Conservation (phyloP, 1,140 invertebrate species). For the Ceratosolen solmsi region DNA sequence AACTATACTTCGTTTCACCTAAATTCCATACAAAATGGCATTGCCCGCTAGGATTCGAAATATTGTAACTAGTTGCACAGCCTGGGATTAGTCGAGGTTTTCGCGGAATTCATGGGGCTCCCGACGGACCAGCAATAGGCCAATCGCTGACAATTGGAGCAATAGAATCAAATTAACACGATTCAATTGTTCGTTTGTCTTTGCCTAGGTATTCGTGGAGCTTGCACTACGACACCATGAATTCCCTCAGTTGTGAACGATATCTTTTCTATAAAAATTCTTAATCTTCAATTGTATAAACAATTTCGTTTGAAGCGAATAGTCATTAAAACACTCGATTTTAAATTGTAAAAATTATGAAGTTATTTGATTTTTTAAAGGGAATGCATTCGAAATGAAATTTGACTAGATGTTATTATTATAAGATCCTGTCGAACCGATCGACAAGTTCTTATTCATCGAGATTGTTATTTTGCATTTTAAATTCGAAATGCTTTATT, state of each 20-base stretch:
- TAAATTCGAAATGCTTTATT: not conserved
- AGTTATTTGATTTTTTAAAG: not conserved
- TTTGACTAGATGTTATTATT: not conserved
- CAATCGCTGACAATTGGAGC: conserved; percentile 62
- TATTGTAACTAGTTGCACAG: conserved; percentile 9
- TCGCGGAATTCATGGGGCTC: not conserved
- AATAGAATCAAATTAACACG: conserved; percentile 63
- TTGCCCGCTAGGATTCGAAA: conserved; percentile 11
- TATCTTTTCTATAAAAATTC: not conserved
- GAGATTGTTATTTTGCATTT: not conserved
- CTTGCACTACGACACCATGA: not conserved
- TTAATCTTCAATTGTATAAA: not conserved
- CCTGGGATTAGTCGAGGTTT: not conserved
- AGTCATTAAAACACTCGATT: not conserved
- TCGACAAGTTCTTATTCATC: not conserved
- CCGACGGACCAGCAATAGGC: conserved; percentile 49
- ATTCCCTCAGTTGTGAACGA: not conserved
- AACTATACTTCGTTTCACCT: not conserved
- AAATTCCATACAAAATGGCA: not conserved
- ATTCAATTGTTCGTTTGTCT: conserved; percentile 54
- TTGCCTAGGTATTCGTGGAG: not conserved
- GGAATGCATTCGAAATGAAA: too few relatives aligned
- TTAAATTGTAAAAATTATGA: not conserved
- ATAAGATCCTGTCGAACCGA: not conserved
- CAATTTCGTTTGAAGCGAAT: not conserved